A percentile compares a stretch with the other conserved stretches of the same genome.
These are phyloP conservation scores for Sebastes fasciatus DNA, from an alignment of 2,113 vertebrate genomes.

Conservation along the genomic window DNA sequence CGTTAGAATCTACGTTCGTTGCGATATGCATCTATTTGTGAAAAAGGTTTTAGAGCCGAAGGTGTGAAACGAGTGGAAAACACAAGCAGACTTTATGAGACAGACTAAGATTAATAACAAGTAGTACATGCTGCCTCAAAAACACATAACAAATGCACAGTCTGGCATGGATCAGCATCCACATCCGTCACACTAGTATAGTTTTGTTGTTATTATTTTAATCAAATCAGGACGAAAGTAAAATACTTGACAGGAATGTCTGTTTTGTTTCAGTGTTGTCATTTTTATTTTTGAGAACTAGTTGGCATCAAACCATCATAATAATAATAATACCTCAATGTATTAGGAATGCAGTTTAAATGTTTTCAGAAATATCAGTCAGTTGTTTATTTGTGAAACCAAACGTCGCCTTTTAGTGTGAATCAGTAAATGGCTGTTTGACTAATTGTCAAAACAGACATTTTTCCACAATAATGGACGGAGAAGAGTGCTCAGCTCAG, in stretches of 20 bases:
- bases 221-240: conserved; percentile 6
- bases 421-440: conserved; percentile 34
- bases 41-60: not conserved
- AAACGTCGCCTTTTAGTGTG: not conserved
- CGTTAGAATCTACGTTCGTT: not conserved
- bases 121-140: not conserved
- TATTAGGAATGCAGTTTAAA: not conserved
- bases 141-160: not conserved
- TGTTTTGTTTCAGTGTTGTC: not conserved
- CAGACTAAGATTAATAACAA: conserved; percentile 3
- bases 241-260: not conserved
- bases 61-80: conserved; percentile 1
- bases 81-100: conserved; percentile 4
- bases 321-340: not conserved
- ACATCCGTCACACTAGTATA: not conserved
- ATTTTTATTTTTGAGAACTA: conserved; percentile 7
- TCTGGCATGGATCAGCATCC: not conserved
- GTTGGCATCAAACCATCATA: not conserved
- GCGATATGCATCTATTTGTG: not conserved
- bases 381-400: not conserved
- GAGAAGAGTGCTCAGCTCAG: conserved; percentile 6
- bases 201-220: not conserved
- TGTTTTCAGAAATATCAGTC: not conserved
- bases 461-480: conserved; percentile 1
- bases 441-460: conserved; percentile 29